phyloP scores from a whole-genome alignment of 2,888 invertebrate genomes.

The Leptarthrus brevirostris region DNA sequence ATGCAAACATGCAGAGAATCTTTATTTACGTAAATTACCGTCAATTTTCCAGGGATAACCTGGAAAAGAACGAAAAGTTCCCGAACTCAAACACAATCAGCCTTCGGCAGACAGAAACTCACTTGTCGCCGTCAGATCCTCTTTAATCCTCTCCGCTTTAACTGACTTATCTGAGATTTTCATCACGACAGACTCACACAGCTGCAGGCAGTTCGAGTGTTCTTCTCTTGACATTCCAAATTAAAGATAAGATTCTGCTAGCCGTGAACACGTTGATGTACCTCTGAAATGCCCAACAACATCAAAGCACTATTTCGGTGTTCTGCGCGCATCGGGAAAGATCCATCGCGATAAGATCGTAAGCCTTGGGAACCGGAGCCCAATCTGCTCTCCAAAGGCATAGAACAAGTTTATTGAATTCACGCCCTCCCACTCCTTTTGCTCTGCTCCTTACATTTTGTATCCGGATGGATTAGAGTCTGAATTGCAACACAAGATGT shows the following conservation, averaged over 20 bases:
- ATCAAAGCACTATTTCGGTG: slow-evolving; percentile 9
- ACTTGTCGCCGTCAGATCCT: slow-evolving; percentile 35
- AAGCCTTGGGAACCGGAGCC: slow-evolving; percentile 3
- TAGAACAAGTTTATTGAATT: slow-evolving; percentile 21
- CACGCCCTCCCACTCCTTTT: slow-evolving; percentile 21
- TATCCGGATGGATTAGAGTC: neutral
- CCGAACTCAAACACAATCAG: slow-evolving; percentile 21
- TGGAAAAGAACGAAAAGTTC: neutral
- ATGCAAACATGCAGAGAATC: neutral
- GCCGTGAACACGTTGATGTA: slow-evolving; percentile 21
- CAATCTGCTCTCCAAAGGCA: neutral
- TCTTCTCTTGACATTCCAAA: neutral
- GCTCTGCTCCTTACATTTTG: neutral
- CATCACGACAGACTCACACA: slow-evolving; percentile 27
- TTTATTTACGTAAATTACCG: slow-evolving; percentile 6
- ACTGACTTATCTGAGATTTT: slow-evolving; percentile 26
- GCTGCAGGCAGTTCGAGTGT: neutral
- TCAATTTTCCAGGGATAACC: slow-evolving; percentile 2
- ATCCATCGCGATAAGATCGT: neutral
- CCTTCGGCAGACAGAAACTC: slow-evolving; percentile 17
- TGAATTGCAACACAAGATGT: neutral
- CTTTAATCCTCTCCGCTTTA: slow-evolving; percentile 38
- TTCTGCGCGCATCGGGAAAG: neutral
- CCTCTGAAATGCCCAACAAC: slow-evolving; percentile 11
- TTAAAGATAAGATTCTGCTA: slow-evolving; percentile 26